Percentiles rank a stretch among this genome's conserved stretches.
Evolutionary conservation across 2,888 invertebrate genomes (phyloP).

Genomic region (Punctoribates punctum): DNA sequence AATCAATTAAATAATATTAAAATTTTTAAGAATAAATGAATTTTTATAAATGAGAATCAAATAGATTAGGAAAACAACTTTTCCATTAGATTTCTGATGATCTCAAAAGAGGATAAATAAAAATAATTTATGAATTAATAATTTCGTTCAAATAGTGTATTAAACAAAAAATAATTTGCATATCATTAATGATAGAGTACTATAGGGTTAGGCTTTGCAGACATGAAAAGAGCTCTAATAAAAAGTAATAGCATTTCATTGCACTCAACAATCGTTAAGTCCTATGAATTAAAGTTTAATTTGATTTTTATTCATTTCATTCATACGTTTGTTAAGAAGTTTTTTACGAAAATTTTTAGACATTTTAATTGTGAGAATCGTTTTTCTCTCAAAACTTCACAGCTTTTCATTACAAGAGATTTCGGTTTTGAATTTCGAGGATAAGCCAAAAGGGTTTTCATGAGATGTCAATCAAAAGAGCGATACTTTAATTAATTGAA

Average conservation of each 20-base stretch:
- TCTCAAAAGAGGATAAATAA: background rate
- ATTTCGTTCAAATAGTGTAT: background rate
- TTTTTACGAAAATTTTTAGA: no score
- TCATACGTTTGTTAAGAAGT: no score
- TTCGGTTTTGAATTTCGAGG: no score
- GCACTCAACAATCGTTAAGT: background rate
- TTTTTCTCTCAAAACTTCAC: background rate
- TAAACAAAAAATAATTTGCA: background rate
- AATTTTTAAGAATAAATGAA: no score
- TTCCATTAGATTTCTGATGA: conserved; percentile 4
- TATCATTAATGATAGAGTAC: conserved; percentile 9
- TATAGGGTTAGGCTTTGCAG: background rate
- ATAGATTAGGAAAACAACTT: no score
- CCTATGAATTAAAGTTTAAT: background rate
- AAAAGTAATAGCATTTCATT: background rate
- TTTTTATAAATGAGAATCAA: no score
- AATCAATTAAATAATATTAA: no score
- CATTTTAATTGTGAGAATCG: background rate
- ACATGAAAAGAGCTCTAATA: background rate
- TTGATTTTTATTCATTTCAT: background rate
- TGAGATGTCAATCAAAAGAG: conserved; percentile 9
- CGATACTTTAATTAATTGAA: background rate
- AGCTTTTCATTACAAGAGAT: no score
- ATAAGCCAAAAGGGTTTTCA: background rate
- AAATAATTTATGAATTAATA: background rate